Base-by-base conservation (phyloP, 1,140 invertebrate species). In the Pachypeltis micranthus region DNA sequence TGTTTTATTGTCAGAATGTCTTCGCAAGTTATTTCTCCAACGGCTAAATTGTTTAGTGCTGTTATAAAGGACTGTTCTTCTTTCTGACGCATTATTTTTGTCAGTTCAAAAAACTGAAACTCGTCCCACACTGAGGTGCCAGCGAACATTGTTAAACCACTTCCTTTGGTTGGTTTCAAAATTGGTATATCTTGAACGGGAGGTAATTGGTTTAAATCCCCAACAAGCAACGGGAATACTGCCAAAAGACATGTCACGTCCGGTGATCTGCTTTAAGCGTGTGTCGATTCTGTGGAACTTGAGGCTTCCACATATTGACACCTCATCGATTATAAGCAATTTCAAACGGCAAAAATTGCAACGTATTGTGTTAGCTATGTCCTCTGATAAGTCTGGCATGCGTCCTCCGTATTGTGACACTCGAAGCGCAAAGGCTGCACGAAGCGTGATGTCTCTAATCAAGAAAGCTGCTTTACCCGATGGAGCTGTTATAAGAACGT, bases 41-140 rank as follows among this genome's bases (percentile, higher is more conserved):
- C 25, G 12, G 63, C 66, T 25, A 67, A 59, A 23, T 58, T 26
- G 51, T 67, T 67, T 21, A 62, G 29, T 25, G 66, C 66, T 21
- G 16, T 58, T 14, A 44, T 29, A 65, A 65, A 67, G 7, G 19
- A n/a, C n/a, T 19, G n/a, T 24, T 67, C 63, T 59, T 65, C 44
- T 63, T 26, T 65, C 54, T 67, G 66, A 2, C 64, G n/a, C 66
- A 67, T 67, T 16, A 65, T 67, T 44, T 65, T 44, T 28, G 54
- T 51, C 28, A 67, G 47, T 62, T 62, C 54, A 44, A 24, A 67
- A 2, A 61, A 14, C 10, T 16, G 3, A 34, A 67, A 67, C 63
- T 27, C 12, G 21, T 51, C 26, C 66, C 66, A 65, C 16, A 67
- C 25, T 23, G 21, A 2, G 27, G 34, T 62, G 14, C 56, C 59